phyloP scores from a whole-genome alignment of 2,797 vertebrate genomes.

The Anolis apletophallus region DNA sequence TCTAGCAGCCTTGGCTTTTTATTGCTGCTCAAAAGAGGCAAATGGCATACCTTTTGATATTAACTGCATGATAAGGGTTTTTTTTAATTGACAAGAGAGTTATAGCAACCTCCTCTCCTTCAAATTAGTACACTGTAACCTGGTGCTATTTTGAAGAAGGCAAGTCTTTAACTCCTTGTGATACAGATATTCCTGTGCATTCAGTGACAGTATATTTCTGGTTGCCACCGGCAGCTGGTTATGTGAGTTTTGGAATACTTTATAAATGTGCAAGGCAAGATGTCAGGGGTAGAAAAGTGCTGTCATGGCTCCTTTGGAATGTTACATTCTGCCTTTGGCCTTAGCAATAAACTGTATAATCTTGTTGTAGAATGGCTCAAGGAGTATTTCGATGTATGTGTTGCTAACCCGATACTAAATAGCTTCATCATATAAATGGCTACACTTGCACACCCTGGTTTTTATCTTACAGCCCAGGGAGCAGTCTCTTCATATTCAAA shows the following conservation, averaged over 20 bases:
- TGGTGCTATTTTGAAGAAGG: neutral
- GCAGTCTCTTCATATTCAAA: constrained; percentile 58
- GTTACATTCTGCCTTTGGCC: neutral
- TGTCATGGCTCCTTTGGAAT: neutral
- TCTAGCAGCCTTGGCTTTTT: neutral
- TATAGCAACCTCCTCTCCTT: neutral
- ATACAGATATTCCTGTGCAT: neutral
- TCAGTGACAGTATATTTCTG: neutral
- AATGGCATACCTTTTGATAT: neutral
- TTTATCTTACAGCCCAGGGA: constrained; percentile 53
- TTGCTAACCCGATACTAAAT: neutral
- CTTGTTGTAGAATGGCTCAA: neutral
- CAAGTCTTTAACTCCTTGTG: neutral
- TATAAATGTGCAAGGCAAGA: neutral
- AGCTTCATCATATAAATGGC: neutral
- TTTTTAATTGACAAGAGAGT: too few species aligned
- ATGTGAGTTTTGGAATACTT: neutral
- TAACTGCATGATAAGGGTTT: too few species aligned
- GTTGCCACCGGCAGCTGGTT: neutral
- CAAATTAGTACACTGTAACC: neutral
- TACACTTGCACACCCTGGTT: constrained; percentile 18
- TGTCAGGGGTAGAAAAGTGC: neutral
- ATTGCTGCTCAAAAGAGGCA: neutral
- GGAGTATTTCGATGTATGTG: neutral
- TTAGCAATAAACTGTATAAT: neutral